Percentiles rank a stretch among this genome's conserved stretches.
phyloP scores from a whole-genome alignment of 64 coral and sea anemone genomes.

The Actinia tenebrosa region DNA sequence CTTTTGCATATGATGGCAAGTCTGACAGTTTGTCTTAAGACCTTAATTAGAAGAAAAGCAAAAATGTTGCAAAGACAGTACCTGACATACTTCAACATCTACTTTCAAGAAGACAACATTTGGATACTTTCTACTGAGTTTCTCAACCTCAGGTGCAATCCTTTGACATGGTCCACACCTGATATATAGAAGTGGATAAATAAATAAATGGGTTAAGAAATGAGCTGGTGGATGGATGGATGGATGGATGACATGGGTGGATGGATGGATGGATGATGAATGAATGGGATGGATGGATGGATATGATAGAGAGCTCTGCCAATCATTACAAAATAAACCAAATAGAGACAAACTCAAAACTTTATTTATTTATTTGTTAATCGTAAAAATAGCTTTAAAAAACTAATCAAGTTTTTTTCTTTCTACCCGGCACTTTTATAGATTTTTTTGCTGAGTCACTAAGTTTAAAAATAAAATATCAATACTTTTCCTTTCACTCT shows the following conservation, averaged over 20 bases:
- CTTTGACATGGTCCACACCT: slow-evolving; percentile 91
- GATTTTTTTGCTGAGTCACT: not conserved
- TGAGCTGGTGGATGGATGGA: not conserved
- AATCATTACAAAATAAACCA: not conserved
- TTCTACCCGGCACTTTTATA: not conserved
- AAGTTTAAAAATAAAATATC: not conserved
- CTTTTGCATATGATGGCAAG: not conserved
- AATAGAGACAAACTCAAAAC: not conserved
- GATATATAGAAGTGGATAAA: not conserved
- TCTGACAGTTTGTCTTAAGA: not conserved
- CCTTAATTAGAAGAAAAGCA: not conserved
- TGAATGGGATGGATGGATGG: too few relatives aligned
- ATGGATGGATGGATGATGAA: not conserved
- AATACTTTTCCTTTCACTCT: not conserved
- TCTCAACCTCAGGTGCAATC: slow-evolving; percentile 68
- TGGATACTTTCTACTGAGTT: slow-evolving; percentile 67
- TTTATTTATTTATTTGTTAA: not conserved
- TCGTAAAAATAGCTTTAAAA: not conserved
- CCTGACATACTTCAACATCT: slow-evolving; percentile 92
- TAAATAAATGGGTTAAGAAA: not conserved
- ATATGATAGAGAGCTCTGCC: not conserved
- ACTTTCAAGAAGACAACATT: slow-evolving; percentile 84
- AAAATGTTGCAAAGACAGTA: not conserved
- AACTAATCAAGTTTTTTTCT: too few relatives aligned
- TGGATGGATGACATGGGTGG: not conserved